These are phyloP conservation scores for Epirrita christyi DNA, from an alignment of 2,888 invertebrate species.

Conservation along the genomic window DNA sequence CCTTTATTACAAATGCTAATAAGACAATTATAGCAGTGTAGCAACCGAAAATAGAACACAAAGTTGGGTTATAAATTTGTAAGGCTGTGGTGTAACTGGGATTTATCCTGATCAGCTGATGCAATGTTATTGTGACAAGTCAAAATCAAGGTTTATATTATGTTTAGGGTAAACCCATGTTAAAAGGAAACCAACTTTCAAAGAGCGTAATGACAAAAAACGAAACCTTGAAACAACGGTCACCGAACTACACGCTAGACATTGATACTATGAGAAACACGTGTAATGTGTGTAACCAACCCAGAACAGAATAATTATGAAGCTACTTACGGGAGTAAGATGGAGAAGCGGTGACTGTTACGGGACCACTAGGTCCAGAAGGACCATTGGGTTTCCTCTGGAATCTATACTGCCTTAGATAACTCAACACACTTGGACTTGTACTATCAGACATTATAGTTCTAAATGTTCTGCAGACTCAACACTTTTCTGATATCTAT, in stretches of 20 bases:
- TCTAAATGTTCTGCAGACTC: slow-evolving; percentile 37
- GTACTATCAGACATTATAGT: slow-evolving; percentile 74
- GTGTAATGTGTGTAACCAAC: slow-evolving; percentile 39
- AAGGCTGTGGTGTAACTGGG: slow-evolving; percentile 21
- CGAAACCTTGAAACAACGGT: slow-evolving; percentile 52
- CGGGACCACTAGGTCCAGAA: slow-evolving; percentile 62
- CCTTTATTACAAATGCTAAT: not conserved
- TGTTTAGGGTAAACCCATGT: not conserved
- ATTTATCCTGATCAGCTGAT: slow-evolving; percentile 28
- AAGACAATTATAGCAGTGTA: not conserved
- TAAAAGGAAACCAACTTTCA: slow-evolving; percentile 12
- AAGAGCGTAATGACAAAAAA: slow-evolving; percentile 39
- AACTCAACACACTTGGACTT: slow-evolving; percentile 85
- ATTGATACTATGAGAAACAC: slow-evolving; percentile 43
- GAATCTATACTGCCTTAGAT: slow-evolving; percentile 88
- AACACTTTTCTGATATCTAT: slow-evolving; percentile 35
- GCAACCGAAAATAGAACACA: not conserved
- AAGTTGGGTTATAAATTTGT: slow-evolving; percentile 26
- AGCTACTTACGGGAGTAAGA: slow-evolving; percentile 73
- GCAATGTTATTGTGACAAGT: slow-evolving; percentile 22
- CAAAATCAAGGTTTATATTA: not conserved
- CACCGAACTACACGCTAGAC: slow-evolving; percentile 48
- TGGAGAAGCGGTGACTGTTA: slow-evolving; percentile 64
- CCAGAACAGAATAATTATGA: slow-evolving; percentile 9
- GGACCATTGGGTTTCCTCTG: slow-evolving; percentile 84